Evolutionary conservation across 1,140 invertebrate species (phyloP), one percentile per base, ranked within the genome.

Genomic region (Steinernema feltiae): DNA sequence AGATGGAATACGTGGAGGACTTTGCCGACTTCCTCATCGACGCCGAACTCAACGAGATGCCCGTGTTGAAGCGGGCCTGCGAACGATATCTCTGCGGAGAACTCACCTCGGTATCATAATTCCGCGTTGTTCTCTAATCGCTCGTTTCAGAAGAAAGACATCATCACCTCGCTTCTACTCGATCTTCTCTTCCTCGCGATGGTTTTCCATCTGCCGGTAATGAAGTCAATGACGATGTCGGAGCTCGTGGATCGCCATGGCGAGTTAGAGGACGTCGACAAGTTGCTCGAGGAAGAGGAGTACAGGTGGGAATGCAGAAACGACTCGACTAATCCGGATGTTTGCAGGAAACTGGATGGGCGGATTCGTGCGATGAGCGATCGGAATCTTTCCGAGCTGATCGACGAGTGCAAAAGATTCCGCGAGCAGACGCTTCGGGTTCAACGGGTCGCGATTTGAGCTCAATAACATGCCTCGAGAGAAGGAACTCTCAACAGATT

Each of bases 211-310:
- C 71, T 85, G 27, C 83, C 83, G 12, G 83, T 85, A 12, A 82
- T 85, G 85, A 85, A 85, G 70, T 87, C 83, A 0, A 85, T 85
- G 85, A 87, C 85, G 2, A 35, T 85, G 29, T 76, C 85, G 1
- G 84, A 85, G 48, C 21, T 87, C 15, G 73, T 70, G 27, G 78
- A 82, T 32, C 46, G 84, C 32, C 79, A 76, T 18, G 30, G 76
- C n/a, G 84, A 85, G 73, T 31, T 85, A 21, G 78, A 78, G 32
- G 72, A 81, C 48, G 74, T 81, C 7, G 83, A 86, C 24, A 73
- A 76, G 31, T 70, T 85, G 18, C 29, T 85, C 53, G 77, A 85
- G 29, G 69, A 87, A 30, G 85, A 84, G 2, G 84, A 87, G 32
- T 85, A 86, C 71, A 76, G 76, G 83, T 84, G 73, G 74, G 78